Percentiles rank a stretch among this genome's conserved stretches.
Evolutionary conservation across 2,797 vertebrate genomes (phyloP).

Genomic region (Bufotes viridis): DNA sequence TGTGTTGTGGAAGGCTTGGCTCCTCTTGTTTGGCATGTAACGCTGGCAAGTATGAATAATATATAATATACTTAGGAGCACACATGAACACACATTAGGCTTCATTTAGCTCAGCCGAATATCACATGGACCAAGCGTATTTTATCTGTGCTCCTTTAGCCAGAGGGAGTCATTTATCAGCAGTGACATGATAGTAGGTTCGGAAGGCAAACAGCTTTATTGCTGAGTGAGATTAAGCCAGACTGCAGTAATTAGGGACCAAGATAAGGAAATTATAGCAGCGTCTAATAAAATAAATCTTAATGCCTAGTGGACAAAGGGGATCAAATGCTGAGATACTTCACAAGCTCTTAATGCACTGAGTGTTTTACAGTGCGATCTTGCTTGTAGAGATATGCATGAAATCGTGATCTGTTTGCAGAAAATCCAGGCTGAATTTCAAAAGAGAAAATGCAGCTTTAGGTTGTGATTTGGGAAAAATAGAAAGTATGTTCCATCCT

Average conservation of each 20-base stretch:
- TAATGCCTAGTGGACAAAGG: slow-evolving; percentile 73
- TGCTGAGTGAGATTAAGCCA: slow-evolving; percentile 73
- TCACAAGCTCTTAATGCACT: slow-evolving; percentile 58
- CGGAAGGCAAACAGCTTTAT: slow-evolving; percentile 74
- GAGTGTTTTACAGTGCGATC: slow-evolving; percentile 59
- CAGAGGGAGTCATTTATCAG: slow-evolving; percentile 72
- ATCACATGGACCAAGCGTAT: slow-evolving; percentile 64
- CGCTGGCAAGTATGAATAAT: slow-evolving; percentile 58
- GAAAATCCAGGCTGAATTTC: slow-evolving; percentile 24
- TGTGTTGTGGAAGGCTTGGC: slow-evolving; percentile 15
- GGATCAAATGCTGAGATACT: slow-evolving; percentile 66
- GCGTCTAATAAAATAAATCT: slow-evolving; percentile 74
- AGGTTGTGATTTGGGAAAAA: slow-evolving; percentile 49
- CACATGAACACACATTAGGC: slow-evolving; percentile 60
- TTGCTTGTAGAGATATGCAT: slow-evolving; percentile 55
- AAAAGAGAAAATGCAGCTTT: slow-evolving; percentile 19
- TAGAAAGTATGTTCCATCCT: slow-evolving; percentile 11
- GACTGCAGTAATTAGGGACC: slow-evolving; percentile 74
- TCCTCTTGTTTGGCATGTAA: slow-evolving; percentile 45
- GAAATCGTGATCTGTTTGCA: slow-evolving; percentile 60
- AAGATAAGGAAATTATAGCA: slow-evolving; percentile 74
- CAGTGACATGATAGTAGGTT: slow-evolving; percentile 69
- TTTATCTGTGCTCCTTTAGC: slow-evolving; percentile 66
- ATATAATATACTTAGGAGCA: slow-evolving; percentile 60
- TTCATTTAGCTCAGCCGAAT: slow-evolving; percentile 60